Base-by-base conservation (phyloP, 2,797 vertebrate species). In the Ctenopoma multispine region DNA sequence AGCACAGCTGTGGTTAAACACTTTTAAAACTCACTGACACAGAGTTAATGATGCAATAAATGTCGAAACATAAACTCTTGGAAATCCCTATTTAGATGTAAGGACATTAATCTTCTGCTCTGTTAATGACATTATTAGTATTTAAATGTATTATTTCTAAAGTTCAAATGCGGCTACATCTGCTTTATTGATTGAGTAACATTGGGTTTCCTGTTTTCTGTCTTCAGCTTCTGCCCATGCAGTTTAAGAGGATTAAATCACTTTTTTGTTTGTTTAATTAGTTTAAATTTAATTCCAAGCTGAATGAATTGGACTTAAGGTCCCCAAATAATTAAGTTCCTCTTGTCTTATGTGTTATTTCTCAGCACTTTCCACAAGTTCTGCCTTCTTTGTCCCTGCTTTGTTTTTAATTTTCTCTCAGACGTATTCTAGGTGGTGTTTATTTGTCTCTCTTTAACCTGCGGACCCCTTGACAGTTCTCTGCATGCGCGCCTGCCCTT, bases 341-440 rank as follows among this genome's bases (percentile, higher is more conserved):
- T 61, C 24, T 75, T 64, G 71, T 79, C 48, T 66, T 18, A 6
- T 40, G 18, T 48, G 46, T 54, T 72, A 15, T 66, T 78, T 53
- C 1, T 5, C 18, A 0, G 38, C 18, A 21, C 41, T 13, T 67
- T 9, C 29, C 34, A 17, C 24, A 10, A 60, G 40, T 53, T 67
- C 62, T 38, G 50, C 17, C 38, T 48, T 18, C 10, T 10, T n/a
- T 21, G n/a, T 20, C 9, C 13, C 10, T 18, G 31, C 43, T 23
- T 69, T 41, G 41, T 65, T 70, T 74, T 69, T 59, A 44, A 46
- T 60, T 76, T 56, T 0, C 54, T 57, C 24, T 57, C 17, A n/a
- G 14, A 71, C 47, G n/a, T 66, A 57, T 75, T 84, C 51, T 77
- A 81, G 74, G 79, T 80, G 59, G 58, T 51, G 0, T 57, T n/a